Evolutionary conservation across 2,113 vertebrate species (phyloP), one percentile per base, ranked within the genome.

Genomic region (Chionodraco myersi): DNA sequence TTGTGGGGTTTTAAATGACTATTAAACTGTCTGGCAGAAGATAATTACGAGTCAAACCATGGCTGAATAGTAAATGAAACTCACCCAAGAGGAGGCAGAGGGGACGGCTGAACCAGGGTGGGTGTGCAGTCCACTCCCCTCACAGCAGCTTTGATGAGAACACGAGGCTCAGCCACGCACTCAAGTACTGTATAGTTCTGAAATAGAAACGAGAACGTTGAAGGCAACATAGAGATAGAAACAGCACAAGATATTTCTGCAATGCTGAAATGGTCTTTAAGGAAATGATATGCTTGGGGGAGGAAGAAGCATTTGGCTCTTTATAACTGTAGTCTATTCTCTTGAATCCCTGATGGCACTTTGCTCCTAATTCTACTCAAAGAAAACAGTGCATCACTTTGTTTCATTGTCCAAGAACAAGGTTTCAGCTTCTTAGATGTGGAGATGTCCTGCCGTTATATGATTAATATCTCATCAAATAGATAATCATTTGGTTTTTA

Each of bases 81-180:
- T 86, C 48, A 98, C 97, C 95, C 96, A 77, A 97, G 94, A 18
- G 93, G 93, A 76, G 96, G 97, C 76, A 97, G 80, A 91, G 96
- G 96, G 1, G 96, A 96, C 15, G 95, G 94, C 72, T 91, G 95
- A 86, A 95, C 91, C 80, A 94, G 95, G 75, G 96, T 88, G 44
- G 95, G 94, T 86, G 94, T 94, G 2, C 3, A 1, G 7, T 45
- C 63, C 1, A 34, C 36, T 36, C 2, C 47, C 18, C 96, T 96
- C 89, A 96, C 95, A 30, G 95, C 94, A 0, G 94, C 94, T 90
- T 96, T 96, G 78, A 94, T 93, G 63, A 95, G 92, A 75, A 94
- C 79, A 67, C 92, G 94, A 41, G 96, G 95, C 0, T 94, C 94
- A 80, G 93, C 71, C n/a, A 93, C 94, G 63, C 94, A 95, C 76